Base-by-base conservation (phyloP, 2,113 vertebrate genomes). In the Esox niger region DNA sequence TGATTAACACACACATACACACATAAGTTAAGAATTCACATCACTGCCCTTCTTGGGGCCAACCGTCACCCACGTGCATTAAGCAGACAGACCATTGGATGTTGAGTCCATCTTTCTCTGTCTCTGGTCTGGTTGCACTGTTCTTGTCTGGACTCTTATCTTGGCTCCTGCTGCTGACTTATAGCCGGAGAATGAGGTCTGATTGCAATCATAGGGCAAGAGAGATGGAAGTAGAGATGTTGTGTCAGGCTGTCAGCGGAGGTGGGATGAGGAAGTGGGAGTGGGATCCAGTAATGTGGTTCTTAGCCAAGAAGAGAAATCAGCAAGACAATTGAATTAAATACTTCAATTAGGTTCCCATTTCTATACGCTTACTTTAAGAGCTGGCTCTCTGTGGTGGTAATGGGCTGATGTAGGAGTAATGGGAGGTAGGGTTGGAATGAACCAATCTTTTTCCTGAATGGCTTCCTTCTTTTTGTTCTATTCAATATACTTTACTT, bases 311-410 rank as follows among this genome's bases (percentile, higher is more conserved):
- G 33, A 55, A n/a, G 30, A 43, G 62, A 71, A 56, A 74, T 54
- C 35, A 74, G 64, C 31, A 66, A 57, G 62, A 64, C 71, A 47
- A 78, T 65, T 63, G 15, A 73, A 80, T 56, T 33, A 77, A 35
- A 76, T 63, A 46, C 64, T 70, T 58, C 65, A 77, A 76, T 80
- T 73, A 71, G 17, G 60, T 54, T 4, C 6, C 35, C 4, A 52
- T 52, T 62, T 33, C 52, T 43, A 13, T 46, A 57, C 29, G 15
- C 35, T 43, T 43, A 43, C 35, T 43, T 43, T 59, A 25, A 58
- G 20, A 63, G 13, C 7, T 68, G 32, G 6, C 20, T 26, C 38
- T 72, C 32, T 10, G 52, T 46, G 46, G 43, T 21, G 20, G 35
- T 72, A 66, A 70, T 49, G 47, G 25, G 54, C 29, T 73, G 66